A percentile compares a stretch with the other conserved stretches of the same genome.
phyloP scores from a whole-genome alignment of 1,140 invertebrate genomes.

The Tetraneura akinire region DNA sequence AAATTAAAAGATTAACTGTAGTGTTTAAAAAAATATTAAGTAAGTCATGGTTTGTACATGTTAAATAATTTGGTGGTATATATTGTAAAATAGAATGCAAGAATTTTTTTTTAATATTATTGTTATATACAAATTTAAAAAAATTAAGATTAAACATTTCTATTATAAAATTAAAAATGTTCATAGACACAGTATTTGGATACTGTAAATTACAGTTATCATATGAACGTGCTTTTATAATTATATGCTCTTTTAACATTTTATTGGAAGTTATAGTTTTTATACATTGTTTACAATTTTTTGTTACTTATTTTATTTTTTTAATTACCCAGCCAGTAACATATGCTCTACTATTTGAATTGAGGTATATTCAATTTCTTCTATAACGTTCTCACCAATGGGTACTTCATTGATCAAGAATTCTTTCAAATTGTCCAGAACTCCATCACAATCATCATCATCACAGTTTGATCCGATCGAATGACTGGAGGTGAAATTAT shows the following conservation, averaged over 20 bases:
- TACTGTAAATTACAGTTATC: neutral
- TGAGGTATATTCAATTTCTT: neutral
- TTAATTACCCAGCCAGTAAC: neutral
- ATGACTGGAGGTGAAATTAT: neutral
- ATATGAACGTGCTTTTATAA: neutral
- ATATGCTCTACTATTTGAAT: neutral
- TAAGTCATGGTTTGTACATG: neutral
- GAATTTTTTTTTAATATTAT: neutral
- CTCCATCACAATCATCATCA: slow-evolving; percentile 1
- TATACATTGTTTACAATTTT: neutral
- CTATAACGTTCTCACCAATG: neutral
- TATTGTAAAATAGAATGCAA: too few relatives aligned
- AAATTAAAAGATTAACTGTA: neutral
- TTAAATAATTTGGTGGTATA: neutral
- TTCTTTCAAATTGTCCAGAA: neutral
- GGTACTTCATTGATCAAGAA: neutral
- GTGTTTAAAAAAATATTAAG: neutral
- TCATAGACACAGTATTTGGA: neutral
- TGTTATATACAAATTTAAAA: neutral
- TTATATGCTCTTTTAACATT: neutral
- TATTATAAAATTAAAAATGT: neutral
- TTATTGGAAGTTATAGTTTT: neutral
- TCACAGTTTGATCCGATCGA: neutral
- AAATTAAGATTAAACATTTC: neutral
- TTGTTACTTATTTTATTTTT: neutral